phyloP scores from a whole-genome alignment of 2,888 invertebrate species.

The Pasiphila rectangulata region DNA sequence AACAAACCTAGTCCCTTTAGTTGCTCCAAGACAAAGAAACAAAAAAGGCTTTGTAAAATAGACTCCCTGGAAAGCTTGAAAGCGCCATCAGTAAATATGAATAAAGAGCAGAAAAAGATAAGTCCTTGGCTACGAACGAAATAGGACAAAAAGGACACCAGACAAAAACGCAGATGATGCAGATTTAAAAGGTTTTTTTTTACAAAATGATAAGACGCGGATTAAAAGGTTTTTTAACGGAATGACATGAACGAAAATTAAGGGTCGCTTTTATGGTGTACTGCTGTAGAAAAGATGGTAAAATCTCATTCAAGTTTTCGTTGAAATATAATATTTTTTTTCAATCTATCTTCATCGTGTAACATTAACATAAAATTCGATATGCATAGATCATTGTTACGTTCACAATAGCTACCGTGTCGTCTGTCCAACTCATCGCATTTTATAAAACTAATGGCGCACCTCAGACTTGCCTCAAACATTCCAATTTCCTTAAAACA shows the following conservation, averaged over 20 bases:
- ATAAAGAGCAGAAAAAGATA: conserved; percentile 44
- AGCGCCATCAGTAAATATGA: conserved; percentile 38
- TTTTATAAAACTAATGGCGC: conserved; percentile 56
- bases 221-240: conserved; percentile 1
- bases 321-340: not conserved
- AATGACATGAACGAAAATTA: not conserved
- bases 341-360: not conserved
- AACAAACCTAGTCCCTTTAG: not conserved
- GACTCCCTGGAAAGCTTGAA: conserved; percentile 28
- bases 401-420: conserved; percentile 19
- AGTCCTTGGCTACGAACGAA: conserved; percentile 41
- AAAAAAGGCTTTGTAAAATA: conserved; percentile 13
- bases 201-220: too few relatives aligned
- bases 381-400: conserved; percentile 18
- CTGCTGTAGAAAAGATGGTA: too few relatives aligned
- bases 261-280: not conserved
- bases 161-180: conserved; percentile 33
- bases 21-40: conserved; percentile 2
- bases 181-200: conserved; percentile 28
- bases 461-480: conserved; percentile 24
- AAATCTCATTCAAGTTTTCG: not conserved
- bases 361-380: not conserved
- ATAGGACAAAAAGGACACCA: conserved; percentile 43
- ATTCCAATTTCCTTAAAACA: conserved; percentile 49
- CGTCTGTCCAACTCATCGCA: conserved; percentile 39